Percentiles rank a stretch among this genome's conserved stretches.
Conservation (phyloP, 2,113 vertebrate genomes). For the Melanerpes aurifrons region DNA sequence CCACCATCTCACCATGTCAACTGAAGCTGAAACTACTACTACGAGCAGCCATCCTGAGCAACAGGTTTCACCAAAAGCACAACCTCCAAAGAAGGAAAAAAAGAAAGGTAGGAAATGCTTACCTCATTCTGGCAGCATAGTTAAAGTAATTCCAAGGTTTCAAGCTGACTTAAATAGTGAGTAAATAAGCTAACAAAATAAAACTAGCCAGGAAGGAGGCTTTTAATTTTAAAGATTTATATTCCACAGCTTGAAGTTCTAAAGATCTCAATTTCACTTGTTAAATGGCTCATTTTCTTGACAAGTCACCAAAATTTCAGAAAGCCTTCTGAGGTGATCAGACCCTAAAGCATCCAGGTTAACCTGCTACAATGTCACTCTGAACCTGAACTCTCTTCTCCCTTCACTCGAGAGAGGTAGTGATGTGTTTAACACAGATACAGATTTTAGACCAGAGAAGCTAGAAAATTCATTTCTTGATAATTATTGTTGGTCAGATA, state of each 20-base stretch:
- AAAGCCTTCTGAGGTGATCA: neutral
- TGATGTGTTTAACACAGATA: neutral
- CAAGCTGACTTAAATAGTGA: neutral
- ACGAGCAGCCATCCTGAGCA: slow-evolving; percentile 72
- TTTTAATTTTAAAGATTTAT: neutral
- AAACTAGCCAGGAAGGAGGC: neutral
- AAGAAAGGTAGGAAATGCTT: slow-evolving; percentile 81
- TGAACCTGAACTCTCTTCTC: neutral
- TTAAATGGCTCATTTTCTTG: neutral
- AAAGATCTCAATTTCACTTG: neutral
- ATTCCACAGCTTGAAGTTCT: neutral
- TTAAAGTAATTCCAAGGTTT: neutral
- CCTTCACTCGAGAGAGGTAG: neutral
- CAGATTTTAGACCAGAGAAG: neutral
- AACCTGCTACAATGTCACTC: neutral
- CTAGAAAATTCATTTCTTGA: neutral
- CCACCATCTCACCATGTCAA: slow-evolving; percentile 80
- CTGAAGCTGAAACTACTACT: slow-evolving; percentile 78
- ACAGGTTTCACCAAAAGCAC: slow-evolving; percentile 67
- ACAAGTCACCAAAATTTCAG: neutral
- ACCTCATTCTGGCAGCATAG: neutral
- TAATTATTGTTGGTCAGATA: neutral
- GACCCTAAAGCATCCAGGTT: neutral
- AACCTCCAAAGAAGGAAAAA: slow-evolving; percentile 88
- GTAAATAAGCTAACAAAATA: neutral